phyloP scores from a whole-genome alignment of 2,797 vertebrate species.

The Scomberomorus guttatus region DNA sequence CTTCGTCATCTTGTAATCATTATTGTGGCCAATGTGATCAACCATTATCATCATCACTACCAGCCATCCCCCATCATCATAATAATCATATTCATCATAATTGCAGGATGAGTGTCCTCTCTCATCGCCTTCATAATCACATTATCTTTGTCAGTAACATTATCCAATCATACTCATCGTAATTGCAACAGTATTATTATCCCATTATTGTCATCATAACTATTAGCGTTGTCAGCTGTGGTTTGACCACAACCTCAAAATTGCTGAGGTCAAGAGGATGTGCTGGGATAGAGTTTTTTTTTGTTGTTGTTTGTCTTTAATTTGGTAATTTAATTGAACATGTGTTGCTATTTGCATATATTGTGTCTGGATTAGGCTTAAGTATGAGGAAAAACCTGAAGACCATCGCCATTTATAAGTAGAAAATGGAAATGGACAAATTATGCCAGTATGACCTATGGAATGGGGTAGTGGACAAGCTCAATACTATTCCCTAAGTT shows the following conservation, averaged over 20 bases:
- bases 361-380: not conserved
- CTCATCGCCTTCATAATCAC: not conserved
- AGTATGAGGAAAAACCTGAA: not conserved
- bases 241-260: constrained; percentile 23
- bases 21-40: not conserved
- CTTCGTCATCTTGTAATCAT: not conserved
- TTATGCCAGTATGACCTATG: too few relatives aligned
- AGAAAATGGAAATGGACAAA: not conserved
- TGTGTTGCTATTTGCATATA: not conserved
- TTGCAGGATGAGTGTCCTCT: not conserved
- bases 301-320: not conserved
- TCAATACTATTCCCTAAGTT: not conserved
- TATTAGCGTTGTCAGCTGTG: constrained; percentile 22
- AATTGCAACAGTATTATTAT: not conserved
- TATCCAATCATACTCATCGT: not conserved
- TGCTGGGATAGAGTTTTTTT: not conserved
- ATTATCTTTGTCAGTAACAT: constrained; percentile 6
- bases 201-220: constrained; percentile 24
- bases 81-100: not conserved
- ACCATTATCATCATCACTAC: not conserved
- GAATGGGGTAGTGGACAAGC: not conserved
- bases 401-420: not conserved
- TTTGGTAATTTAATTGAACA: not conserved
- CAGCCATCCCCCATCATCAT: not conserved
- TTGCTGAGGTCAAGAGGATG: not conserved